These are phyloP conservation scores for Porites cylindrica DNA, from an alignment of 92 coral and sea anemone genomes.

Conservation along the genomic window DNA sequence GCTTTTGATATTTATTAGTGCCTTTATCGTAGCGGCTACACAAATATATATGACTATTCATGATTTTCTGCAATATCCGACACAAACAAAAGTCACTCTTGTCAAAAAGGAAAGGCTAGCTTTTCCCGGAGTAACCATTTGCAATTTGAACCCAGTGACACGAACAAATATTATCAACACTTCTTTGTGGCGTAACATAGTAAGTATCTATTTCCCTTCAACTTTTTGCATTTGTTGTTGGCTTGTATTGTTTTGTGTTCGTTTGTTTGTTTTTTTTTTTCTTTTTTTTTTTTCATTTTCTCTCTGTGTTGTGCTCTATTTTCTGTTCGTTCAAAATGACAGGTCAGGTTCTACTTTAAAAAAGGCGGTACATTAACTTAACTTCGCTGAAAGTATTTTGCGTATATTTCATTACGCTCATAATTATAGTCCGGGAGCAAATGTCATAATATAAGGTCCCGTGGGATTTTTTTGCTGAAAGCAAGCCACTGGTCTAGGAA, in stretches of 20 bases:
- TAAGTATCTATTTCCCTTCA: not conserved
- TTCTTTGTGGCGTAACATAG: not conserved
- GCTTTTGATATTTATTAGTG: conserved; percentile 6
- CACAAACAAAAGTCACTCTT: not conserved
- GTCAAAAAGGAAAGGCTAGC: not conserved
- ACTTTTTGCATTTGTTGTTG: not conserved
- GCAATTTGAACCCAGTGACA: conserved; percentile 23
- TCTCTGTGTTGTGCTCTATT: not conserved
- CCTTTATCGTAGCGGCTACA: not conserved
- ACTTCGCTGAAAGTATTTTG: too few species aligned
- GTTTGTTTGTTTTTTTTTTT: not conserved
- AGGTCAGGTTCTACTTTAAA: too few species aligned
- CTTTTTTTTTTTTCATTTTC: too few species aligned
- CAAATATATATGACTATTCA: not conserved
- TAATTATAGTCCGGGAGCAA: too few species aligned
- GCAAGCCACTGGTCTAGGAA: too few species aligned
- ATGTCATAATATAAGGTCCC: too few species aligned
- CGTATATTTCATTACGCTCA: too few species aligned
- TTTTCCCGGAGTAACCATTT: conserved; percentile 30
- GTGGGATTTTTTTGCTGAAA: too few species aligned
- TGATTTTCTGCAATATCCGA: not conserved
- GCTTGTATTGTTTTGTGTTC: not conserved
- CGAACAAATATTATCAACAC: not conserved
- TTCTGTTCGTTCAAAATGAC: too few species aligned
- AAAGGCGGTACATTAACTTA: too few species aligned